A percentile compares a stretch with the other conserved stretches of the same genome.
phyloP scores from a whole-genome alignment of 92 coral and sea anemone species.

The Montipora capitata region DNA sequence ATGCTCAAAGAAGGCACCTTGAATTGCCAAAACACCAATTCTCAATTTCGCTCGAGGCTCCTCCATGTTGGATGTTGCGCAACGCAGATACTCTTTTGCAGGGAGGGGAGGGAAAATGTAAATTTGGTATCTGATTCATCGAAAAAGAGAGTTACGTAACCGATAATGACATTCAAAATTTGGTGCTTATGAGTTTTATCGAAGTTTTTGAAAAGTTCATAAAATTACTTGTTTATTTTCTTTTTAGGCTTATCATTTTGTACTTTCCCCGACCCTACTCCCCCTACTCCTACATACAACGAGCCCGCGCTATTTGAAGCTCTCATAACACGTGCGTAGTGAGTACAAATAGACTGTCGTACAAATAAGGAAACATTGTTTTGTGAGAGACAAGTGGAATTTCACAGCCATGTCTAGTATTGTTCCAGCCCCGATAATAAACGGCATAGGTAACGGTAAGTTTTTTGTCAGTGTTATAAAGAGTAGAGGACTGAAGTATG shows the following conservation, averaged over 20 bases:
- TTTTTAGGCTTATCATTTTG: background rate
- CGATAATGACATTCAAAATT: background rate
- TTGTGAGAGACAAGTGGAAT: background rate
- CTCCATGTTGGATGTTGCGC: constrained; percentile 28
- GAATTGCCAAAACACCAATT: constrained; percentile 93
- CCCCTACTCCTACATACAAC: no score
- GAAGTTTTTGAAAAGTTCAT: no score
- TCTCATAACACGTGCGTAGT: background rate
- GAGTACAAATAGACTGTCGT: background rate
- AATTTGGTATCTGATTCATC: background rate
- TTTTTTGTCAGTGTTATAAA: background rate
- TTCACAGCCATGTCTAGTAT: constrained; percentile 15
- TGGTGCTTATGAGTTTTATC: no score
- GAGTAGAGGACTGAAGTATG: no score
- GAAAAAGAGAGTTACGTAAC: no score
- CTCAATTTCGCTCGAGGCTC: constrained; percentile 25
- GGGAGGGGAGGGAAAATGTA: background rate
- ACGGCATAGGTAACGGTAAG: constrained; percentile 74
- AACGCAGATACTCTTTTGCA: no score
- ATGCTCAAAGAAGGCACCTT: constrained; percentile 97
- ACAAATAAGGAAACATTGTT: no score
- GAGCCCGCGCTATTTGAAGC: constrained; percentile 40
- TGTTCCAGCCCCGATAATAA: constrained; percentile 33
- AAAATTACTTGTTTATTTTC: background rate
- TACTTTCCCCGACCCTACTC: background rate